Conservation (phyloP, 2,888 invertebrate species). For the Cenopis cana region DNA sequence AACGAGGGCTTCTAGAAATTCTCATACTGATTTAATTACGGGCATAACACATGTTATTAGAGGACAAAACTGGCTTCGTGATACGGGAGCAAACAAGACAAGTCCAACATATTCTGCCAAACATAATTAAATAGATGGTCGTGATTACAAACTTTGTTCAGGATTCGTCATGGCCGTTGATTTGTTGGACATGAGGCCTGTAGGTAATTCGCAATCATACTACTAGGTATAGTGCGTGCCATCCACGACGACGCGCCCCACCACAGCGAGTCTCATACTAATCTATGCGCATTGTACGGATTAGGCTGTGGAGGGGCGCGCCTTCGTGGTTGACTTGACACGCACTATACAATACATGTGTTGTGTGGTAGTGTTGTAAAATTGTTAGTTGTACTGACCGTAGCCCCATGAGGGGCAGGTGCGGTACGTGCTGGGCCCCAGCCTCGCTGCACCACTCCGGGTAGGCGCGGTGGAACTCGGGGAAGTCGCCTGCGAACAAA, state of each 20-base stretch:
- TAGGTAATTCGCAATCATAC: not conserved
- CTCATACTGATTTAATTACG: conserved; percentile 23
- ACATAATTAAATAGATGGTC: not conserved
- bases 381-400: conserved; percentile 65
- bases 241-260: no score
- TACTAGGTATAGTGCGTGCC: not conserved
- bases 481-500: conserved; percentile 91
- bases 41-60: not conserved
- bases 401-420: conserved; percentile 84
- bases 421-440: conserved; percentile 86
- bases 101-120: not conserved
- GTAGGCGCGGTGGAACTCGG: conserved; percentile 92
- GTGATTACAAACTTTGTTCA: not conserved
- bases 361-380: not conserved
- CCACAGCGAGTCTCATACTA: no score
- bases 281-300: no score
- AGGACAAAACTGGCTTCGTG: not conserved
- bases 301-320: no score
- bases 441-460: conserved; percentile 96
- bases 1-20: conserved; percentile 27
- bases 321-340: no score
- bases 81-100: conserved; percentile 3
- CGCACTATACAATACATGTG: no score
- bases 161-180: not conserved
- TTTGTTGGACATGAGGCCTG: not conserved